A percentile compares a stretch with the other conserved stretches of the same genome.
Conservation (phyloP, 1,140 invertebrate species). For the Eupristina koningsbergeri region DNA sequence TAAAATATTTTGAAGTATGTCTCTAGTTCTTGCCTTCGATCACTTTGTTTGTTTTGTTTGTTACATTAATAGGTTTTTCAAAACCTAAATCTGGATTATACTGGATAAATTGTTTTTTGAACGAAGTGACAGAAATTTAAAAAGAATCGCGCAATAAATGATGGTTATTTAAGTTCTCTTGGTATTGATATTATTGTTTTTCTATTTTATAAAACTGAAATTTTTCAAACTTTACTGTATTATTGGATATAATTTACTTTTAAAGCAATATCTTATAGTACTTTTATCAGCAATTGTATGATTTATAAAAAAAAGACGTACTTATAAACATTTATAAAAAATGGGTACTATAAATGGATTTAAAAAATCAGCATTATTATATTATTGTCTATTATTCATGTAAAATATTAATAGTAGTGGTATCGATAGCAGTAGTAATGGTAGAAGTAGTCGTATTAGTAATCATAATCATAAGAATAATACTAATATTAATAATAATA, state of each 20-base stretch:
- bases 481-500: too few species aligned
- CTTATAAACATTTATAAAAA: too few species aligned
- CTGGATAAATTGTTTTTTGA: constrained; percentile 2
- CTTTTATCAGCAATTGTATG: not conserved
- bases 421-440: too few species aligned
- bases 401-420: not conserved
- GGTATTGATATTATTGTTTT: constrained; percentile 24
- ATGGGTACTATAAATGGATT: not conserved
- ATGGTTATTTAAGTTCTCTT: not conserved
- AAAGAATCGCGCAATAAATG: not conserved
- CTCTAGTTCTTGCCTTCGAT: constrained; percentile 39
- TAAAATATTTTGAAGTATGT: constrained; percentile 21
- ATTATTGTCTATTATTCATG: not conserved
- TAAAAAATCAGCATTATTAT: constrained; percentile 11
- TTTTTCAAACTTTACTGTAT: constrained; percentile 2
- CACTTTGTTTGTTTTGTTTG: constrained; percentile 28
- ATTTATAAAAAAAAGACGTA: not conserved
- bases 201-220: constrained; percentile 3
- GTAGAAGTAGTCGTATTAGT: too few species aligned
- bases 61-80: constrained; percentile 17
- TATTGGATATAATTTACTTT: not conserved
- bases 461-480: too few species aligned
- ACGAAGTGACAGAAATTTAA: not conserved
- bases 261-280: not conserved
- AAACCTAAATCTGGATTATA: constrained; percentile 23